These are phyloP conservation scores for Spilogale gracilis DNA, from an alignment of 2,113 vertebrate species.

Conservation along the genomic window DNA sequence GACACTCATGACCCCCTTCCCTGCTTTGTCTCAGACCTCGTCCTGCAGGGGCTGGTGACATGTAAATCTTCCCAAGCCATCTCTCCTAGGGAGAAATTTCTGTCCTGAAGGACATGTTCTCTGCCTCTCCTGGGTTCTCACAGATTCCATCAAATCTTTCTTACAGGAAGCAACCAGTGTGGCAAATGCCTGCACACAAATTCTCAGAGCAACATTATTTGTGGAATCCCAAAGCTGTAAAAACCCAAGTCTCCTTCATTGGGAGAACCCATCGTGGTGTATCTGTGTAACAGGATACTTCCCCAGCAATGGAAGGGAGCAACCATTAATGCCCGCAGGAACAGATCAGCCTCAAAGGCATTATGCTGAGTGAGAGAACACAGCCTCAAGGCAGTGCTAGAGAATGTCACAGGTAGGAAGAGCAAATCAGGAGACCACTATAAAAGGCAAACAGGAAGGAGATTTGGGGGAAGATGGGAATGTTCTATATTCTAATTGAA, in stretches of 20 bases:
- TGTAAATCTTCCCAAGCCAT: background rate
- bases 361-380: background rate
- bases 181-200: background rate
- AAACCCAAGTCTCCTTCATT: background rate
- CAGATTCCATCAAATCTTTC: background rate
- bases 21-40: background rate
- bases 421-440: background rate
- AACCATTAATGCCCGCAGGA: fast-evolving
- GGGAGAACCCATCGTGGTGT: background rate
- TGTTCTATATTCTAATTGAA: background rate
- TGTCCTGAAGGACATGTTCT: background rate
- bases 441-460: background rate
- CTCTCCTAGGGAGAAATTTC: background rate
- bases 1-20: no score
- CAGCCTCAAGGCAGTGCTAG: background rate
- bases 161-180: background rate
- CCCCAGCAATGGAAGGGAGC: background rate
- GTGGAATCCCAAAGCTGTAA: background rate
- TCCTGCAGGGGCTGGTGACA: background rate
- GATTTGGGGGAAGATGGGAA: background rate
- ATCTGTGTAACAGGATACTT: background rate
- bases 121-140: background rate
- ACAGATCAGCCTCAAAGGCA: background rate
- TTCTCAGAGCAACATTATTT: background rate
- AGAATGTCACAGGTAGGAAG: background rate